These are phyloP conservation scores for Cantharis flavilabris DNA, from an alignment of 2,888 invertebrate genomes.

Conservation along the genomic window DNA sequence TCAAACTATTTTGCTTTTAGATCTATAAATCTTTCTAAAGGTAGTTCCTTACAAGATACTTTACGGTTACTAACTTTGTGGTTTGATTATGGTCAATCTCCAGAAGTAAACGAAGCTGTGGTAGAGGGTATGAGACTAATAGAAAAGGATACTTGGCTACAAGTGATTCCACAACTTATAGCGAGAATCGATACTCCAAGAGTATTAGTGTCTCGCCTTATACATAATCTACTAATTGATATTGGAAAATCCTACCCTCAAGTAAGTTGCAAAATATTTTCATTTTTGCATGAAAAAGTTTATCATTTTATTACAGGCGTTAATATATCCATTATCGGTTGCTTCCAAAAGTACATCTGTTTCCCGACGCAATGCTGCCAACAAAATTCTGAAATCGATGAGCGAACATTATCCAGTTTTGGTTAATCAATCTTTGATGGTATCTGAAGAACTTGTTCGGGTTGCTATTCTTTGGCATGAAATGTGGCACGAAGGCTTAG, in stretches of 20 bases:
- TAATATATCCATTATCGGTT: slow-evolving; percentile 96
- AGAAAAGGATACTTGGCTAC: slow-evolving; percentile 98
- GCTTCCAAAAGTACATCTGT: slow-evolving; percentile 92
- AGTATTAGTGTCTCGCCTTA: slow-evolving; percentile 84
- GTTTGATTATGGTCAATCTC: slow-evolving; percentile 97
- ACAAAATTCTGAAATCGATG: slow-evolving; percentile 94
- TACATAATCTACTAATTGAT: slow-evolving; percentile 92
- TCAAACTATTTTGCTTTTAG: slow-evolving; percentile 52
- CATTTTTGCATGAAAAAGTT: neutral
- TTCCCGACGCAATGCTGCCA: slow-evolving; percentile 86
- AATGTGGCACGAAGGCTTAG: slow-evolving; percentile 97
- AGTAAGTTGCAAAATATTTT: slow-evolving; percentile 29
- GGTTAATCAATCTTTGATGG: slow-evolving; percentile 95
- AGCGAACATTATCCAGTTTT: slow-evolving; percentile 90
- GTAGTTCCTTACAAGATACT: slow-evolving; percentile 95
- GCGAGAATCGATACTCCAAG: slow-evolving; percentile 96
- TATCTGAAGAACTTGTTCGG: slow-evolving; percentile 93
- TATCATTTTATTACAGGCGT: slow-evolving; percentile 68
- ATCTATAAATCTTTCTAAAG: slow-evolving; percentile 89
- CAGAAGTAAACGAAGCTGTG: slow-evolving; percentile 92
- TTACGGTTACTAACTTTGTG: slow-evolving; percentile 90
- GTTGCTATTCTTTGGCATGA: slow-evolving; percentile 99
- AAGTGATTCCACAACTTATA: slow-evolving; percentile 98
- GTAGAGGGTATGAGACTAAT: slow-evolving; percentile 90
- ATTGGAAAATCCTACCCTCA: slow-evolving; percentile 95